Conservation (phyloP, 2,888 invertebrate species). For the Petrophora chlorosata region DNA sequence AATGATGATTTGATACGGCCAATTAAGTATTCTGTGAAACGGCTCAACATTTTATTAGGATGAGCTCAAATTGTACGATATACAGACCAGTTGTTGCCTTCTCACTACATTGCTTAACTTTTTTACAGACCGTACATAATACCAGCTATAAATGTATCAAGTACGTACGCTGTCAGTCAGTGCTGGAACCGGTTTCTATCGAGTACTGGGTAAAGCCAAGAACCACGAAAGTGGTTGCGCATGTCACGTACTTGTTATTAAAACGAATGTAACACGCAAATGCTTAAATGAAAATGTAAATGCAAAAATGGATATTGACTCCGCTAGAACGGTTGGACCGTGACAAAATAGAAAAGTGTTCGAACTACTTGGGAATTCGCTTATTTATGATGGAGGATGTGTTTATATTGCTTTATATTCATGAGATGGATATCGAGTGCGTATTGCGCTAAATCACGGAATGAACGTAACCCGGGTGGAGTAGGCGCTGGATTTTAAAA, state of each 20-base stretch:
- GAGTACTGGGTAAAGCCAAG: conserved; percentile 23
- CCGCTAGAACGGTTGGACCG: conserved; percentile 24
- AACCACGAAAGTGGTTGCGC: conserved; percentile 22
- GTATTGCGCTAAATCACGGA: conserved; percentile 8
- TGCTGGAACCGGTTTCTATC: conserved; percentile 29
- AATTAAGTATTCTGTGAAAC: no score
- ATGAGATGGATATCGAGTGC: conserved; percentile 10
- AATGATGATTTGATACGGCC: conserved; percentile 1
- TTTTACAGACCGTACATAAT: conserved; percentile 21
- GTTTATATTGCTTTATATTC: conserved; percentile 13
- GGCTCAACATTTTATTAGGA: conserved; percentile 9
- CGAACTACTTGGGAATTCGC: conserved; percentile 5
- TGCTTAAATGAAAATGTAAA: conserved; percentile 32
- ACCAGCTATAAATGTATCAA: conserved; percentile 24
- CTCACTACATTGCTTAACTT: conserved; percentile 34
- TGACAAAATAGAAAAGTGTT: conserved; percentile 29
- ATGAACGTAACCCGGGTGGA: neutral
- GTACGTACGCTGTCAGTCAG: conserved; percentile 27
- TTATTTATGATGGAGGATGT: conserved; percentile 17
- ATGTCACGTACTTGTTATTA: conserved; percentile 22
- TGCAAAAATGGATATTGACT: conserved; percentile 34
- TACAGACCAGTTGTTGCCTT: conserved; percentile 22
- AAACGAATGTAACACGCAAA: conserved; percentile 27
- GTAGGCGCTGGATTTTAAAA: no score
- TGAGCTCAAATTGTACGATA: conserved; percentile 10